Evolutionary conservation across 2,888 invertebrate genomes (phyloP).

Genomic region (Peribatodes rhomboidaria): DNA sequence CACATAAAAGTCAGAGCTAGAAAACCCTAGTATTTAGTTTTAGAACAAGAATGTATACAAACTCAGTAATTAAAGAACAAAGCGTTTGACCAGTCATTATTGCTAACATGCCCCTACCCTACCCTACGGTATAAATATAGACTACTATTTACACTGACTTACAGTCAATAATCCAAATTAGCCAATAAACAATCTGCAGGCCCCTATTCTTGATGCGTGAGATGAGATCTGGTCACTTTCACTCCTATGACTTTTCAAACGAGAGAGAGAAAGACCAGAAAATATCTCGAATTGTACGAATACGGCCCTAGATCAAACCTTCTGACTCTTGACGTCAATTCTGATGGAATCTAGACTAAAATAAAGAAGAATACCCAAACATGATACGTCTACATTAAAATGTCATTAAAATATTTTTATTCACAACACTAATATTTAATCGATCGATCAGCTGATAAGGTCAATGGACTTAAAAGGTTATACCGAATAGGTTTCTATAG

Average conservation of each 20-base stretch:
- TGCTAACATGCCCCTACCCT: slow-evolving; percentile 82
- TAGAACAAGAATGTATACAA: slow-evolving; percentile 38
- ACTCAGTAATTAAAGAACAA: slow-evolving; percentile 49
- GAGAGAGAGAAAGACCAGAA: too few species aligned
- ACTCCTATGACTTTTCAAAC: too few species aligned
- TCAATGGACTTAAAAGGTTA: neutral
- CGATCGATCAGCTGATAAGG: neutral
- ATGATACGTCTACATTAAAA: neutral
- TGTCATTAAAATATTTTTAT: neutral
- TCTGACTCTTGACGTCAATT: neutral
- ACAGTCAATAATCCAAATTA: slow-evolving; percentile 60
- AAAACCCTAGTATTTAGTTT: slow-evolving; percentile 3
- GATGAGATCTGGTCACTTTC: too few species aligned
- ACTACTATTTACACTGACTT: slow-evolving; percentile 84
- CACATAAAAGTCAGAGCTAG: too few species aligned
- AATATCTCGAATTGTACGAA: too few species aligned
- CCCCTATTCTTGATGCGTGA: too few species aligned
- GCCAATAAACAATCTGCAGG: slow-evolving; percentile 3
- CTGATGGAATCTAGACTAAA: neutral
- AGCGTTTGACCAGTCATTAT: slow-evolving; percentile 81
- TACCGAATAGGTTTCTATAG: neutral
- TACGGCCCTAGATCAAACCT: too few species aligned
- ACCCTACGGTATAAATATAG: slow-evolving; percentile 75
- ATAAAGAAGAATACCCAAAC: neutral
- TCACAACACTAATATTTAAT: neutral